Percentiles rank a stretch among this genome's conserved stretches.
phyloP scores from a whole-genome alignment of 1,140 invertebrate genomes.

The Belonocnema kinseyi region DNA sequence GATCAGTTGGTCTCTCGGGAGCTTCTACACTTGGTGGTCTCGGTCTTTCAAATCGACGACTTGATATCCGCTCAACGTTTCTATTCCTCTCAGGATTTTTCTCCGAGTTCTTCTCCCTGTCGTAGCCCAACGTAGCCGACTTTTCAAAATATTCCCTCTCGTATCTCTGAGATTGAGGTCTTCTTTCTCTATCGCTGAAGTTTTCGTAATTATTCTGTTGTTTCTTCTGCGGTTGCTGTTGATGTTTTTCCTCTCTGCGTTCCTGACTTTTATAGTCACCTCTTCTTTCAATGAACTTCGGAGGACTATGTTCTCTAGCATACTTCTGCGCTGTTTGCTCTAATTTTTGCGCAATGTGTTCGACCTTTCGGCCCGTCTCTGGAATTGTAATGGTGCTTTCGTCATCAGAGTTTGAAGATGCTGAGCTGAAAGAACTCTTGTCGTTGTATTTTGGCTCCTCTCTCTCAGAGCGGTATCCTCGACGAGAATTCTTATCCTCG shows the following conservation, averaged over 20 bases:
- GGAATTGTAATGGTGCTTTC: slow-evolving; percentile 71
- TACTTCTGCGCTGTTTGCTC: slow-evolving; percentile 75
- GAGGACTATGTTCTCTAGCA: slow-evolving; percentile 70
- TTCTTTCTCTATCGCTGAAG: slow-evolving; percentile 47
- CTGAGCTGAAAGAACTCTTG: slow-evolving; percentile 63
- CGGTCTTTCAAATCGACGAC: slow-evolving; percentile 67
- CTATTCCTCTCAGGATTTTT: slow-evolving; percentile 63
- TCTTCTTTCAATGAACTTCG: slow-evolving; percentile 68
- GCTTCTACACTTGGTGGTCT: slow-evolving; percentile 71
- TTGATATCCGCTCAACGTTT: slow-evolving; percentile 56
- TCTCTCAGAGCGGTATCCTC: slow-evolving; percentile 40
- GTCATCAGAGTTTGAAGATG: slow-evolving; percentile 68
- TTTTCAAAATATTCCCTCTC: slow-evolving; percentile 64
- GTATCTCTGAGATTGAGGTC: slow-evolving; percentile 43
- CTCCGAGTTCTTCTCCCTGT: slow-evolving; percentile 62
- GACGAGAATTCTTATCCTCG: slow-evolving; percentile 42
- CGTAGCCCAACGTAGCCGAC: slow-evolving; percentile 56
- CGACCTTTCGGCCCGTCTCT: slow-evolving; percentile 71
- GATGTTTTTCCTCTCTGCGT: slow-evolving; percentile 50
- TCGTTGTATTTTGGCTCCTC: slow-evolving; percentile 65
- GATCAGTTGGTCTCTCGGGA: slow-evolving; percentile 66
- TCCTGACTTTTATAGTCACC: slow-evolving; percentile 63
- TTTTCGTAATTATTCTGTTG: slow-evolving; percentile 56
- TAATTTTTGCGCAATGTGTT: slow-evolving; percentile 73
- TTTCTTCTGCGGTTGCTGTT: slow-evolving; percentile 34